A percentile compares a stretch with the other conserved stretches of the same genome.
Conservation (phyloP, 2,888 invertebrate genomes). For the Cryptocephalus moraei region DNA sequence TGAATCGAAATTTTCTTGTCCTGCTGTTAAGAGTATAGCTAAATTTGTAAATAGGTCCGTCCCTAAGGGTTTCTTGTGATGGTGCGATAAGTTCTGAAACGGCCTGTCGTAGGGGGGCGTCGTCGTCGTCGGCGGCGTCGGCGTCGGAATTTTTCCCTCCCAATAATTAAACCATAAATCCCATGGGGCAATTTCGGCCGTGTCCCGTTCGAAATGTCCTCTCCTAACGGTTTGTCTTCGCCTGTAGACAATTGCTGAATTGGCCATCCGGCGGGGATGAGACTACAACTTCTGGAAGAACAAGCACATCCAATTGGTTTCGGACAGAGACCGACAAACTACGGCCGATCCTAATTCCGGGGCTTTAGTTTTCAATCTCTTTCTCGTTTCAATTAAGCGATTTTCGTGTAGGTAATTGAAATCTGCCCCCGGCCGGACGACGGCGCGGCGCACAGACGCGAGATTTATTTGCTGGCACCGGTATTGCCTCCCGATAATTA, state of each 20-base stretch:
- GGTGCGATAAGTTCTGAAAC: no score
- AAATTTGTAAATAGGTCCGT: no score
- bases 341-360: conserved; percentile 10
- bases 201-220: conserved; percentile 16
- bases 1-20: no score
- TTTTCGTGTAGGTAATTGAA: conserved; percentile 20
- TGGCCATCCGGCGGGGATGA: conserved; percentile 14
- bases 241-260: conserved; percentile 23
- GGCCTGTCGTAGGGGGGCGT: no score
- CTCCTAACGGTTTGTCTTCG: conserved; percentile 21
- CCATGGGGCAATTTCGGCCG: conserved; percentile 10
- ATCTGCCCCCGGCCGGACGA: conserved; percentile 5
- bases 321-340: conserved; percentile 7
- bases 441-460: no score
- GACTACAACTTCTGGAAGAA: conserved; percentile 13
- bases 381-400: conserved; percentile 23
- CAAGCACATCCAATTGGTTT: conserved; percentile 15
- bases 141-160: no score
- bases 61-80: no score
- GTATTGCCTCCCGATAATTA: no score
- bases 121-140: no score
- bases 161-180: conserved; percentile 6
- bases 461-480: no score
- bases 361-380: conserved; percentile 13
- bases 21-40: no score